Evolutionary conservation across 2,888 invertebrate species (phyloP).

Genomic region (Zelleria hepariella): DNA sequence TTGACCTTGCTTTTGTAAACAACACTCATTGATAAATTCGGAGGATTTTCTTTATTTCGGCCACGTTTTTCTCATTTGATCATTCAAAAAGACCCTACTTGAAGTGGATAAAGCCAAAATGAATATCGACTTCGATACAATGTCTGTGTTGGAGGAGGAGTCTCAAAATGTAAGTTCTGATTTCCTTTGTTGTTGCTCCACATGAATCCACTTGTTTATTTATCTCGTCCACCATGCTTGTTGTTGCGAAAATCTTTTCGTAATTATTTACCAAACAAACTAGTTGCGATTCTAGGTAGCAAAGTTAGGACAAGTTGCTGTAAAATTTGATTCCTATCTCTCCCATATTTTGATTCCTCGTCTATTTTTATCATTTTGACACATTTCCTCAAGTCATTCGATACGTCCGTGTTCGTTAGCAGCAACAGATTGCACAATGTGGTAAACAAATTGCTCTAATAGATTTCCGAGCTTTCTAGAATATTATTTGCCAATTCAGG

Average conservation of each 20-base stretch:
- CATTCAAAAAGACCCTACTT: not conserved
- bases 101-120: slow-evolving; percentile 23
- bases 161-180: slow-evolving; percentile 67
- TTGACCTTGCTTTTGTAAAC: slow-evolving; percentile 86
- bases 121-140: slow-evolving; percentile 74
- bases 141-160: slow-evolving; percentile 75
- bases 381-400: slow-evolving; percentile 2
- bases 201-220: slow-evolving; percentile 14
- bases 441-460: too few species aligned
- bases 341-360: not conserved
- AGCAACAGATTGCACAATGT: slow-evolving; percentile 1
- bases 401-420: not conserved
- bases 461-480: too few species aligned
- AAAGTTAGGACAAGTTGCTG: not conserved
- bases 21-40: slow-evolving; percentile 72
- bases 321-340: not conserved
- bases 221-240: not conserved
- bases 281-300: not conserved
- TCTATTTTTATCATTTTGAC: slow-evolving; percentile 4
- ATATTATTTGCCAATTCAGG: too few species aligned
- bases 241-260: not conserved
- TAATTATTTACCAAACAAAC: not conserved
- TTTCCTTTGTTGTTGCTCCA: slow-evolving; percentile 32
- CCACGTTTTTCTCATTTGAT: not conserved
- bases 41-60: slow-evolving; percentile 66